Evolutionary conservation across 2,888 invertebrate genomes (phyloP).

Genomic region (Eupithecia inturbata): DNA sequence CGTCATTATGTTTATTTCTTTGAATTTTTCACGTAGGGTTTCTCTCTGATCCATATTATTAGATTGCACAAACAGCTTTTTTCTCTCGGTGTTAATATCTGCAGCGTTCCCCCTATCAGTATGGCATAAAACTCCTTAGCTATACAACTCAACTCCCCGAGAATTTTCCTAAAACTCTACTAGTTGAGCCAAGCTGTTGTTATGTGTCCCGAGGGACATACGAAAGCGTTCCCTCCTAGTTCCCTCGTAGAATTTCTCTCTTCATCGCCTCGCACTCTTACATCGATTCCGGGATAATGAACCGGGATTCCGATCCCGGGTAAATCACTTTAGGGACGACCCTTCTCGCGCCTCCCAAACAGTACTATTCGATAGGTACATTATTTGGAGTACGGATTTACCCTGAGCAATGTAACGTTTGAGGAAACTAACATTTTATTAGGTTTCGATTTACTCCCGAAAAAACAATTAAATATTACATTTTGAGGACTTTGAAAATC

Average conservation of each 20-base stretch:
- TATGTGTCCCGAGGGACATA: neutral
- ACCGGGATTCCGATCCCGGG: slow-evolving; percentile 22
- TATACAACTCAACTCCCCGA: neutral
- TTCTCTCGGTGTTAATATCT: too few relatives aligned
- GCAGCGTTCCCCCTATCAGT: too few relatives aligned
- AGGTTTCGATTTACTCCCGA: too few relatives aligned
- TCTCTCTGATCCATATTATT: too few relatives aligned
- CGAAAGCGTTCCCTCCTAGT: neutral
- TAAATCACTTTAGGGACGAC: slow-evolving; percentile 33
- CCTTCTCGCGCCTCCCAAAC: slow-evolving; percentile 4
- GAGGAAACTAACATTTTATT: neutral
- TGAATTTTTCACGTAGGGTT: too few relatives aligned
- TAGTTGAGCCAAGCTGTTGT: neutral
- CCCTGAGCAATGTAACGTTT: neutral
- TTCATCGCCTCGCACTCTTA: slow-evolving; percentile 12
- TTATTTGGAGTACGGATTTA: neutral
- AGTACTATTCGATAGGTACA: too few relatives aligned
- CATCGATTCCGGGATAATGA: slow-evolving; percentile 33
- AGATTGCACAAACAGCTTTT: too few relatives aligned
- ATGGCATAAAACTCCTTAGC: too few relatives aligned
- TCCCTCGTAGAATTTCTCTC: neutral
- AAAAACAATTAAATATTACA: too few relatives aligned
- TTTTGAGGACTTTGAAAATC: neutral
- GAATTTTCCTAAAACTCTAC: neutral
- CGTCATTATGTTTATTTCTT: too few relatives aligned